Percentiles rank a stretch among this genome's conserved stretches.
These are phyloP conservation scores for Myopa tessellatipennis DNA, from an alignment of 2,888 invertebrate species.

Conservation along the genomic window DNA sequence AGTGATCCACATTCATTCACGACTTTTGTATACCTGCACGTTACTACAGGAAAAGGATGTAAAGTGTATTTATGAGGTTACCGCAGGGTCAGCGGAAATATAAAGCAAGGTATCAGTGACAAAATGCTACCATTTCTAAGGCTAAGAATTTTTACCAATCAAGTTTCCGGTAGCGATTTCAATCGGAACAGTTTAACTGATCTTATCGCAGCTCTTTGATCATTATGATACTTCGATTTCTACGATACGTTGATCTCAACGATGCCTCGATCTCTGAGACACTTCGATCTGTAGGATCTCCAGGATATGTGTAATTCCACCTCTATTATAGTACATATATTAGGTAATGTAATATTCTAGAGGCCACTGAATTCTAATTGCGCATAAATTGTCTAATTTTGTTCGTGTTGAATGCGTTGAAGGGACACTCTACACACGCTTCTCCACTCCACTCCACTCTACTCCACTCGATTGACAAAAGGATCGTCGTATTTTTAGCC, in stretches of 20 bases:
- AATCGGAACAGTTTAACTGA: not conserved
- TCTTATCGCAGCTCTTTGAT: not conserved
- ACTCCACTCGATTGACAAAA: not conserved
- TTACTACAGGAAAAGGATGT: constrained; percentile 21
- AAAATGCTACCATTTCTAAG: not conserved
- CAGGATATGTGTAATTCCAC: not conserved
- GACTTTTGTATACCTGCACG: not conserved
- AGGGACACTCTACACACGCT: not conserved
- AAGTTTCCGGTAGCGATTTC: not conserved
- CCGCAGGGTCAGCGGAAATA: constrained; percentile 26
- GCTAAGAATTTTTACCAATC: not conserved
- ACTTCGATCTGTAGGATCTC: no score
- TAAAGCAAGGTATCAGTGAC: constrained; percentile 20
- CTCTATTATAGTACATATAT: not conserved
- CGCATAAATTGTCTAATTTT: constrained; percentile 59
- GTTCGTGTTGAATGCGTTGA: constrained; percentile 6
- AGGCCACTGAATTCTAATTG: constrained; percentile 51
- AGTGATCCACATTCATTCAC: constrained; percentile 4
- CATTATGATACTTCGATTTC: no score
- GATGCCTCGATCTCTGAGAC: no score
- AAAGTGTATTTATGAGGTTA: constrained; percentile 23
- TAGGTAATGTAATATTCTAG: not conserved
- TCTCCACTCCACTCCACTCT: not conserved
- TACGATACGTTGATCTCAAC: no score
- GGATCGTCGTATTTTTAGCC: constrained; percentile 4